A percentile compares a stretch with the other conserved stretches of the same genome.
phyloP scores from a whole-genome alignment of 2,888 invertebrate species.

The Orgyia antiqua region DNA sequence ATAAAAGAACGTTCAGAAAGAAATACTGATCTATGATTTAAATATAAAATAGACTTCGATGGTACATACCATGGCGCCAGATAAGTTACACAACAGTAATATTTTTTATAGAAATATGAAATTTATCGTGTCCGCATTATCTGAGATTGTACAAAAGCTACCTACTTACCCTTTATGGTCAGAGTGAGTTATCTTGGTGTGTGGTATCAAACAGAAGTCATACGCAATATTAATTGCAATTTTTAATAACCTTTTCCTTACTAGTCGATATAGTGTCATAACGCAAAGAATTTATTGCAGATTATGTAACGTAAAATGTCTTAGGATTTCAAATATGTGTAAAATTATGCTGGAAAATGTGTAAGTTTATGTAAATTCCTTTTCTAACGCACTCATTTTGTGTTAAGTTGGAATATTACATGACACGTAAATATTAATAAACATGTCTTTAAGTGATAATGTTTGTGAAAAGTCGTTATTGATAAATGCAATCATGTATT shows the following conservation, averaged over 20 bases:
- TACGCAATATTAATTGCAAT: slow-evolving; percentile 19
- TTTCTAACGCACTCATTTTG: too few species aligned
- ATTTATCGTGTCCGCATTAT: slow-evolving; percentile 46
- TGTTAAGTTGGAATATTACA: not conserved
- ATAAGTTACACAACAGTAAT: slow-evolving; percentile 21
- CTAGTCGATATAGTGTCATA: slow-evolving; percentile 10
- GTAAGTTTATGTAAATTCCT: not conserved
- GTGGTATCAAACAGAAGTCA: slow-evolving; percentile 23
- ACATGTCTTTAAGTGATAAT: not conserved
- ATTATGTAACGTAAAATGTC: slow-evolving; percentile 6
- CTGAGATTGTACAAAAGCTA: slow-evolving; percentile 29
- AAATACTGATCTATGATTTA: slow-evolving; percentile 22
- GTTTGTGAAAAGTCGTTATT: too few species aligned
- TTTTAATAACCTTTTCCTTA: slow-evolving; percentile 11
- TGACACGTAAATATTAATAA: not conserved
- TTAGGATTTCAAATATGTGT: slow-evolving; percentile 2
- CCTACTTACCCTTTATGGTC: slow-evolving; percentile 47
- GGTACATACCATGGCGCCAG: slow-evolving; percentile 15
- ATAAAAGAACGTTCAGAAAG: too few species aligned
- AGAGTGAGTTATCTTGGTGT: slow-evolving; percentile 48
- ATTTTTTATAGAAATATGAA: slow-evolving; percentile 42
- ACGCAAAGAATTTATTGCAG: slow-evolving; percentile 8
- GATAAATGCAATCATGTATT: too few species aligned
- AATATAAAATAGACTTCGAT: slow-evolving; percentile 10
- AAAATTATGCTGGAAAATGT: not conserved